Conservation (phyloP, 2,113 vertebrate genomes). For the Chaetodon trifascialis region DNA sequence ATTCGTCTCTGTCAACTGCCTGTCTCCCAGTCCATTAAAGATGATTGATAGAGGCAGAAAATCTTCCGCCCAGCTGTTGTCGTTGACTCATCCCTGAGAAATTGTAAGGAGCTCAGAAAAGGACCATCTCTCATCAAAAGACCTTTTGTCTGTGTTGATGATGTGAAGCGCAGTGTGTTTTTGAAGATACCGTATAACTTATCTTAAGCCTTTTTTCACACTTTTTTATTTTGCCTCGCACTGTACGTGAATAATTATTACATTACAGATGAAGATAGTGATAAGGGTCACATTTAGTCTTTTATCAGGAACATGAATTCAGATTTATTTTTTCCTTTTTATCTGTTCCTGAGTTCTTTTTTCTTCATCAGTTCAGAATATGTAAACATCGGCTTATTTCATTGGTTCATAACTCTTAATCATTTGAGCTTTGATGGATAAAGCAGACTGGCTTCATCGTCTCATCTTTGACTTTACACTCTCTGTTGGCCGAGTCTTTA, state of each 20-base stretch:
- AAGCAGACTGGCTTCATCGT: constrained; percentile 3
- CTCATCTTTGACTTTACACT: neutral
- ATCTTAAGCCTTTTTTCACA: constrained; percentile 1
- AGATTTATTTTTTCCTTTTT: neutral
- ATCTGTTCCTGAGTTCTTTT: constrained; percentile 4
- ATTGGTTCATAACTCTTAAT: neutral
- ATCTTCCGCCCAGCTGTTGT: constrained; percentile 83
- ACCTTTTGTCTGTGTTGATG: constrained; percentile 70
- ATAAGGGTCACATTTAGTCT: constrained; percentile 43
- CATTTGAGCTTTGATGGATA: constrained; percentile 43
- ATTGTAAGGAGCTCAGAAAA: constrained; percentile 75
- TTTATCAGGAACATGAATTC: constrained; percentile 31
- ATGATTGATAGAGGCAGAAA: constrained; percentile 83
- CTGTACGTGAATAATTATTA: constrained; percentile 46
- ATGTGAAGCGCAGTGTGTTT: constrained; percentile 58
- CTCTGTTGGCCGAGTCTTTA: constrained; percentile 15
- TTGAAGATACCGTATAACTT: constrained; percentile 42
- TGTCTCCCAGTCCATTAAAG: constrained; percentile 86
- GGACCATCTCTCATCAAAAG: constrained; percentile 69
- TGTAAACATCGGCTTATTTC: constrained; percentile 34
- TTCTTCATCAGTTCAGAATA: constrained; percentile 22
- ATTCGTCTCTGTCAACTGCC: constrained; percentile 82
- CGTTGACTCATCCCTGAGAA: constrained; percentile 74
- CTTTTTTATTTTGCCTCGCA: neutral
- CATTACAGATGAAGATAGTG: constrained; percentile 46